Evolutionary conservation across 2,888 invertebrate species (phyloP).

Genomic region (Pollenia amentaria): DNA sequence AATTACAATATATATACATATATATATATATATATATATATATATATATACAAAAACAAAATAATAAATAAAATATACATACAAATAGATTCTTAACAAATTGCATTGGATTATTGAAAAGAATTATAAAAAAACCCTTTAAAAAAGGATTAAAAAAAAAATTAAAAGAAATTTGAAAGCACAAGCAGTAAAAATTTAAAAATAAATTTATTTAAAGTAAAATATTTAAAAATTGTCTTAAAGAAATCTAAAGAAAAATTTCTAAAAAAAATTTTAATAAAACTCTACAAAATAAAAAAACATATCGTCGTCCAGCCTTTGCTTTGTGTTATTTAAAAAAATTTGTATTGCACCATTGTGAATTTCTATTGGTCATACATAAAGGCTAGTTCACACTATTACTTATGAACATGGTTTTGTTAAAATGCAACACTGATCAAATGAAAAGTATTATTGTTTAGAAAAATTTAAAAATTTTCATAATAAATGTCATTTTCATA

Average conservation of each 20-base stretch:
- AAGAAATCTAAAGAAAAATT: conserved; percentile 8
- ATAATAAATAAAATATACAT: too few relatives aligned
- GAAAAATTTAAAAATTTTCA: too few relatives aligned
- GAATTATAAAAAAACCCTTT: conserved; percentile 13
- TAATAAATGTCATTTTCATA: too few relatives aligned
- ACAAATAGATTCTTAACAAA: conserved; percentile 70
- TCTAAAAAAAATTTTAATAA: neutral
- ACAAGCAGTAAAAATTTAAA: conserved; percentile 47
- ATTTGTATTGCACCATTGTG: too few relatives aligned
- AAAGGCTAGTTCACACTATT: too few relatives aligned
- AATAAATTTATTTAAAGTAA: conserved; percentile 49
- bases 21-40: conserved; percentile 15
- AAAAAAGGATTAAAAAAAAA: conserved; percentile 12
- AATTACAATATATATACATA: conserved; percentile 21
- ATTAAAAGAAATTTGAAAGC: conserved; percentile 24
- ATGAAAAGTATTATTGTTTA: too few relatives aligned
- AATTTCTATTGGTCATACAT: too few relatives aligned
- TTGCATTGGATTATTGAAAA: conserved; percentile 55
- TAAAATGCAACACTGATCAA: too few relatives aligned
- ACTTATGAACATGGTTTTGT: too few relatives aligned
- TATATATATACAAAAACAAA: neutral
- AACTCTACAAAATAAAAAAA: conserved; percentile 53
- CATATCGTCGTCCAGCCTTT: conserved; percentile 9
- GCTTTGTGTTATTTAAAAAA: too few relatives aligned
- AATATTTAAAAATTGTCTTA: conserved; percentile 48